phyloP scores from a whole-genome alignment of 2,797 vertebrate genomes.

The Tokudaia tokunoshimensis region DNA sequence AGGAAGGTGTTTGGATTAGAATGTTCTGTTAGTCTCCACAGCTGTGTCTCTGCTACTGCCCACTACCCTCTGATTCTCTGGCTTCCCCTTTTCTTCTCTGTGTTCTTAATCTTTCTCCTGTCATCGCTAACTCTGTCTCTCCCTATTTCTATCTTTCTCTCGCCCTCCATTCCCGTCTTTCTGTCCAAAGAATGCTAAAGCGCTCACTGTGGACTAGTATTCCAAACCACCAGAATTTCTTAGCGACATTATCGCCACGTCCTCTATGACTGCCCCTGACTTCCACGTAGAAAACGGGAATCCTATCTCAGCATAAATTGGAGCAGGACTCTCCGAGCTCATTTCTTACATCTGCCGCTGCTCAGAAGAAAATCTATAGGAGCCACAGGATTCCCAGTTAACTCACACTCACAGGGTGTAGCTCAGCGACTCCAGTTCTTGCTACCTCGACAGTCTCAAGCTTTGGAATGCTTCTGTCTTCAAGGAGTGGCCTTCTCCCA shows the following conservation, averaged over 20 bases:
- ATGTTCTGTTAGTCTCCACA: neutral
- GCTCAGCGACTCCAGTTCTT: neutral
- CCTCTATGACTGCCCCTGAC: neutral
- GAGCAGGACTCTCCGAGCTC: neutral
- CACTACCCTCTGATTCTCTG: neutral
- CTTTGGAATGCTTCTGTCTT: neutral
- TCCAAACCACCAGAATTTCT: neutral
- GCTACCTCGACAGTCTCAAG: neutral
- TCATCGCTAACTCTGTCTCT: neutral
- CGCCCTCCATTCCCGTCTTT: neutral
- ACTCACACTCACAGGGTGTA: no score
- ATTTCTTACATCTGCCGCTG: neutral
- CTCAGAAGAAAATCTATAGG: neutral
- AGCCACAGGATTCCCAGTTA: neutral
- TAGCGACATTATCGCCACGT: neutral
- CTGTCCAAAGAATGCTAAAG: neutral
- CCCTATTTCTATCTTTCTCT: neutral
- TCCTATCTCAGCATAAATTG: neutral
- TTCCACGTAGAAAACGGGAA: neutral
- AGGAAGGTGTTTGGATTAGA: neutral
- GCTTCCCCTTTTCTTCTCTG: neutral
- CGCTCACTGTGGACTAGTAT: neutral
- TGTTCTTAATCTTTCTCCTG: neutral
- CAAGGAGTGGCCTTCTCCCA: neutral
- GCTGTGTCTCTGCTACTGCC: neutral